phyloP scores from a whole-genome alignment of 2,797 vertebrate genomes.

The Hybognathus amarus region DNA sequence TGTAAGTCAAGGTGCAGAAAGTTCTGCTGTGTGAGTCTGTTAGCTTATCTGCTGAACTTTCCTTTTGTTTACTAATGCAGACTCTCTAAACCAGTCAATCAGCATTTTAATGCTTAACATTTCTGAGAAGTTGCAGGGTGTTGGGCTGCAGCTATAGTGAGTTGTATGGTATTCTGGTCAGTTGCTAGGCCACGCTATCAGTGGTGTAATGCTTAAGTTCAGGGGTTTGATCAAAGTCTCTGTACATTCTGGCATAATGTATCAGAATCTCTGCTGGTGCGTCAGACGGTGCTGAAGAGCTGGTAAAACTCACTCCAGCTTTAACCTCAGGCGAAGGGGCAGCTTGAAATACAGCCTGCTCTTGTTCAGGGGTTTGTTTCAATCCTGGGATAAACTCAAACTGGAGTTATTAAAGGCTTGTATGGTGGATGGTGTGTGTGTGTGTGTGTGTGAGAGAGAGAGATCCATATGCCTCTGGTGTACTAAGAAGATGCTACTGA shows the following conservation, averaged over 20 bases:
- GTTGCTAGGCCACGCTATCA: background rate
- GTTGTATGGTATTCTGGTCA: background rate
- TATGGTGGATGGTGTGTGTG: constrained; percentile 1
- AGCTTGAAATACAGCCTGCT: constrained; percentile 53
- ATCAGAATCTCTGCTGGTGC: constrained; percentile 9
- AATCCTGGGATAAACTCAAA: constrained; percentile 61
- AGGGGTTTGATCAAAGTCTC: background rate
- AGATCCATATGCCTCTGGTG: constrained; percentile 76
- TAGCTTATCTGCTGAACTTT: background rate
- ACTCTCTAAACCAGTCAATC: background rate
- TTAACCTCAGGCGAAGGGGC: constrained; percentile 62
- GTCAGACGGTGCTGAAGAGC: background rate
- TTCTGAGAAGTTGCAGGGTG: background rate
- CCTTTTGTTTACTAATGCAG: background rate
- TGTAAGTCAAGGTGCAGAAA: background rate
- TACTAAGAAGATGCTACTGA: constrained; percentile 69
- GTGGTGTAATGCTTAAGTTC: background rate
- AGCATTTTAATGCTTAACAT: background rate
- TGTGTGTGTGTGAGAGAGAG: constrained; percentile 38
- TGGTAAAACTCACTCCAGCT: constrained; percentile 44
- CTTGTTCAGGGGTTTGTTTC: constrained; percentile 68
- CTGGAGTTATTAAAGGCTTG: constrained; percentile 62
- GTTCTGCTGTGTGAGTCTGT: background rate
- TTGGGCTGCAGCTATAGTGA: background rate
- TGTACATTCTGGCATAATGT: background rate